Percentiles rank a stretch among this genome's conserved stretches.
Conservation (phyloP, 2,113 vertebrate genomes). For the Plecotus auritus region DNA sequence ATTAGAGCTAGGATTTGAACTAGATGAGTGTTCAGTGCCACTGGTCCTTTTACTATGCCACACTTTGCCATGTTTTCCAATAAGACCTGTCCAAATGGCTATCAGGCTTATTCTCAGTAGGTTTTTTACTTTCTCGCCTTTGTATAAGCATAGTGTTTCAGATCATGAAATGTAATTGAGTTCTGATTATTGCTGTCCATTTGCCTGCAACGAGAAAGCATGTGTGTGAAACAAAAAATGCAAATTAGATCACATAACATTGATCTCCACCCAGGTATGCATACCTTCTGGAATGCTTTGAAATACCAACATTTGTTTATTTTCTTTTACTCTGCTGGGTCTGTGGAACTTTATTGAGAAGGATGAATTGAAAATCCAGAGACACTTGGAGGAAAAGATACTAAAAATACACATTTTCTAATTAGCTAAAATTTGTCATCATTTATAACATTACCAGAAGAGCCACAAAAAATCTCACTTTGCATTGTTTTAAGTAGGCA, state of each 20-base stretch:
- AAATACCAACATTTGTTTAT: not conserved
- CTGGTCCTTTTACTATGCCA: not conserved
- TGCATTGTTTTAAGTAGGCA: conserved; percentile 27
- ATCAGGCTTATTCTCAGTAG: not conserved
- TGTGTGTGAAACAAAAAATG: conserved; percentile 12
- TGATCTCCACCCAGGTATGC: not conserved
- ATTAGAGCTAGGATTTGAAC: conserved; percentile 1
- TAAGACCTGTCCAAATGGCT: not conserved
- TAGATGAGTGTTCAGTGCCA: not conserved
- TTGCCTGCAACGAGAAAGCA: conserved; percentile 17
- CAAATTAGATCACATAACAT: not conserved
- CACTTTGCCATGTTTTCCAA: not conserved
- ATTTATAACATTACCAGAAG: conserved; percentile 17
- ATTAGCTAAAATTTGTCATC: not conserved
- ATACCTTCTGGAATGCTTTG: not conserved
- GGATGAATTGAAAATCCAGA: conserved; percentile 15
- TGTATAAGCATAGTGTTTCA: not conserved
- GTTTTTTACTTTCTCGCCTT: conserved; percentile 1
- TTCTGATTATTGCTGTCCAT: not conserved
- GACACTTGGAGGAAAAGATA: not conserved
- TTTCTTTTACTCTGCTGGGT: not conserved
- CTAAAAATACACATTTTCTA: not conserved
- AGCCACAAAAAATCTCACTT: not conserved
- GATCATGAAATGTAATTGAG: not conserved
- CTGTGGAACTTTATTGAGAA: not conserved